phyloP scores from a whole-genome alignment of 2,113 vertebrate species.

The Prietella phreatophila region DNA sequence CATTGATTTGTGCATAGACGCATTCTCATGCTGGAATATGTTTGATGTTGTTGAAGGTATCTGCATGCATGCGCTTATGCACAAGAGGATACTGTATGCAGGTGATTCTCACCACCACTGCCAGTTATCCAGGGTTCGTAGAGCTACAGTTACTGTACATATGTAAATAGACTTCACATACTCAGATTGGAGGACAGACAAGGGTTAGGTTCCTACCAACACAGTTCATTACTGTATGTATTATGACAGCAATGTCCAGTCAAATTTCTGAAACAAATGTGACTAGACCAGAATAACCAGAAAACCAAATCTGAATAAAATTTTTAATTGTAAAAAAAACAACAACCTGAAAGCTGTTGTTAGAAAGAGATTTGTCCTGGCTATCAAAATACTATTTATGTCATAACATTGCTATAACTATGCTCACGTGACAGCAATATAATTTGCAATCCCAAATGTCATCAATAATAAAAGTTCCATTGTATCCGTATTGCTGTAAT shows the following conservation, averaged over 20 bases:
- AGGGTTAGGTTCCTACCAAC: neutral
- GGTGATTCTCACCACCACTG: neutral
- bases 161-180: neutral
- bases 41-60: neutral
- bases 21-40: too few relatives aligned
- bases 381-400: neutral
- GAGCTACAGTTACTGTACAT: neutral
- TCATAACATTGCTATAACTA: neutral
- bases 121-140: neutral
- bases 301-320: neutral
- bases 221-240: neutral
- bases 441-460: neutral
- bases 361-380: neutral
- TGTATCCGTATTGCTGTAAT: neutral
- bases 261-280: neutral
- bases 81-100: neutral
- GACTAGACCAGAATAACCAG: too few relatives aligned
- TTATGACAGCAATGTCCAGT: neutral
- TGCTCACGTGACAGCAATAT: neutral
- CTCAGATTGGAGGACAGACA: neutral
- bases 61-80: neutral
- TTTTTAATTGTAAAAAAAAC: neutral
- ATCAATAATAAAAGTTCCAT: neutral
- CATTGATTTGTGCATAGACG: neutral
- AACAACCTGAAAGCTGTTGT: neutral